phyloP scores from a whole-genome alignment of 2,888 invertebrate genomes.

The Melinaea marsaeus region DNA sequence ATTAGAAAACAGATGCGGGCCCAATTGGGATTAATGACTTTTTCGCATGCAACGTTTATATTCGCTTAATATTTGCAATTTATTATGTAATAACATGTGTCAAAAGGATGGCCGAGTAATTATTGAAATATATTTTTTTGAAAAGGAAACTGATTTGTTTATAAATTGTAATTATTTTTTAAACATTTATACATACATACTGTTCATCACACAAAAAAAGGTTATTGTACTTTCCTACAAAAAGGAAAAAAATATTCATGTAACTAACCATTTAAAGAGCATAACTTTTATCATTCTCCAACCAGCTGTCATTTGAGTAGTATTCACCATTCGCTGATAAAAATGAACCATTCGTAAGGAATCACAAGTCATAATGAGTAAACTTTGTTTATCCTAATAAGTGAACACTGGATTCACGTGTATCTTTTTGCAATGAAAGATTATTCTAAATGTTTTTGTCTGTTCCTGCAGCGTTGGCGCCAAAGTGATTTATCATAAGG shows the following conservation, averaged over 20 bases:
- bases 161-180: no score
- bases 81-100: constrained; percentile 11
- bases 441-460: constrained; percentile 59
- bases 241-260: no score
- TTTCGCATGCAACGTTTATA: constrained; percentile 8
- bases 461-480: constrained; percentile 48
- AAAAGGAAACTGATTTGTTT: no score
- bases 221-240: no score
- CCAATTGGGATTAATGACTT: constrained; percentile 6
- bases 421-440: constrained; percentile 59
- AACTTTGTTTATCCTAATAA: constrained; percentile 41
- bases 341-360: no score
- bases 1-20: constrained; percentile 66
- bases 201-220: no score
- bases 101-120: no score
- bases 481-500: constrained; percentile 74
- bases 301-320: no score
- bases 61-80: constrained; percentile 10
- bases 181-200: no score
- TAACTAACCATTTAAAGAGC: no score
- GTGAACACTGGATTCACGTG: constrained; percentile 51
- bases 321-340: not conserved
- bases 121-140: no score
- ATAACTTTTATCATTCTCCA: no score
- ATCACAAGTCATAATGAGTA: not conserved